A percentile compares a stretch with the other conserved stretches of the same genome.
These are phyloP conservation scores for Macaria notata DNA, from an alignment of 2,888 invertebrate species.

Conservation along the genomic window DNA sequence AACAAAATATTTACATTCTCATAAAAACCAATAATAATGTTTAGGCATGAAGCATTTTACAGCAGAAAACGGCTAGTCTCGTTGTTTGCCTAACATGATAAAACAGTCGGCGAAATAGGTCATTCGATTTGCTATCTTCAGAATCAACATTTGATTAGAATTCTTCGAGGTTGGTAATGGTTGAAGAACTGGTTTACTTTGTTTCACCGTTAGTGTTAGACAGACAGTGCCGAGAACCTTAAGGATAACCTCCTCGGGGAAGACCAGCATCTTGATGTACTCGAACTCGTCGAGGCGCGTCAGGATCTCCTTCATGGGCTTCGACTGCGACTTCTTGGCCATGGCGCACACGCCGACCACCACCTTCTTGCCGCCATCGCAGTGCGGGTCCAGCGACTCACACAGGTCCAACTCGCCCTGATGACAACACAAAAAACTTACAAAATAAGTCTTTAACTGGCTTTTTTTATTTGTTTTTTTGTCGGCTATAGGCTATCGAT, in stretches of 20 bases:
- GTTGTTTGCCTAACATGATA: slow-evolving; percentile 16
- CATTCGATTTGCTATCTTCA: slow-evolving; percentile 5
- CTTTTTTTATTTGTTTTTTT: too few relatives aligned
- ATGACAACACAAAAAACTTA: neutral
- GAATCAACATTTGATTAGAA: slow-evolving; percentile 1
- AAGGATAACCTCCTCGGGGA: slow-evolving; percentile 97
- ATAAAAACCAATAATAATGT: slow-evolving; percentile 10
- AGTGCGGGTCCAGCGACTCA: slow-evolving; percentile 84
- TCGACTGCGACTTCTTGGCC: slow-evolving; percentile 99
- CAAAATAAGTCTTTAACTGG: neutral
- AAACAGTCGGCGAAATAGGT: slow-evolving; percentile 8
- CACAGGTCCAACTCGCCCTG: slow-evolving; percentile 91
- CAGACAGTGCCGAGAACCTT: slow-evolving; percentile 86
- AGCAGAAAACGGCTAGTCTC: neutral
- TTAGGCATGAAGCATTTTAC: slow-evolving; percentile 7
- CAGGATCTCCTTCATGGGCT: slow-evolving; percentile 99
- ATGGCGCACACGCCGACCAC: slow-evolving; percentile 99
- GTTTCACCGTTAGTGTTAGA: slow-evolving; percentile 75
- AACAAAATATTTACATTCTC: slow-evolving; percentile 32
- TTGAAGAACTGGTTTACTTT: slow-evolving; percentile 50
- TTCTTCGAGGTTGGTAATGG: neutral
- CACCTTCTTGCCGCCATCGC: slow-evolving; percentile 92
- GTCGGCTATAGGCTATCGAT: too few relatives aligned
- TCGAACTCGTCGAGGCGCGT: slow-evolving; percentile 97
- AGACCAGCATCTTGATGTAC: slow-evolving; percentile 96